phyloP scores from a whole-genome alignment of 2,113 vertebrate species.

The Syngnathus typhle region DNA sequence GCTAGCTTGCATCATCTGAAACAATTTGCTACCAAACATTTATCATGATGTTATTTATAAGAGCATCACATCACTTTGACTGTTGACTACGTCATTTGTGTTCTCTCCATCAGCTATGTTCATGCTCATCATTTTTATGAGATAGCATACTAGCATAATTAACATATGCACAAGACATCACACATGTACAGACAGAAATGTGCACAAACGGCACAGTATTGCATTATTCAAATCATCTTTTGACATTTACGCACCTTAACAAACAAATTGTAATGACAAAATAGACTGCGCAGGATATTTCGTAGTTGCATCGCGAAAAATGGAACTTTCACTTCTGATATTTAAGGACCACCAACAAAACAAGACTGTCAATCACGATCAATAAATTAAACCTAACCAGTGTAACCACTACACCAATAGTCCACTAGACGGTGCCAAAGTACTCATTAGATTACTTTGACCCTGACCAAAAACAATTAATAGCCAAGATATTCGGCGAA shows the following conservation, averaged over 20 bases:
- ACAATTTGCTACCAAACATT: neutral
- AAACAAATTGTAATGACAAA: neutral
- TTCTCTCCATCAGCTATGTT: neutral
- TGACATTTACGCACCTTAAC: neutral
- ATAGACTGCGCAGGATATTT: fast-evolving
- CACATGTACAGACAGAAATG: neutral
- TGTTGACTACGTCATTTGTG: neutral
- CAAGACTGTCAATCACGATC: neutral
- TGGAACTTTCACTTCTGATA: neutral
- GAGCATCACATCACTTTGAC: neutral
- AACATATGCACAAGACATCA: neutral
- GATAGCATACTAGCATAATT: neutral
- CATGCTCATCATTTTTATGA: neutral
- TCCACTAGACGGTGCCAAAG: neutral
- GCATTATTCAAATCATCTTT: neutral
- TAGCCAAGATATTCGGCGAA: neutral
- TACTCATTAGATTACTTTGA: neutral
- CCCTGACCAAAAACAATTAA: neutral
- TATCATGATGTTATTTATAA: neutral
- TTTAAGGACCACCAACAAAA: neutral
- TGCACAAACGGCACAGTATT: neutral
- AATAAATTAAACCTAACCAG: neutral
- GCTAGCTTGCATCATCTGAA: too few species aligned
- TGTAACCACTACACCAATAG: neutral
- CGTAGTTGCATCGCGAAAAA: neutral